These are phyloP conservation scores for Petrolisthes cinctipes DNA, from an alignment of 2,888 invertebrate species.

Conservation along the genomic window DNA sequence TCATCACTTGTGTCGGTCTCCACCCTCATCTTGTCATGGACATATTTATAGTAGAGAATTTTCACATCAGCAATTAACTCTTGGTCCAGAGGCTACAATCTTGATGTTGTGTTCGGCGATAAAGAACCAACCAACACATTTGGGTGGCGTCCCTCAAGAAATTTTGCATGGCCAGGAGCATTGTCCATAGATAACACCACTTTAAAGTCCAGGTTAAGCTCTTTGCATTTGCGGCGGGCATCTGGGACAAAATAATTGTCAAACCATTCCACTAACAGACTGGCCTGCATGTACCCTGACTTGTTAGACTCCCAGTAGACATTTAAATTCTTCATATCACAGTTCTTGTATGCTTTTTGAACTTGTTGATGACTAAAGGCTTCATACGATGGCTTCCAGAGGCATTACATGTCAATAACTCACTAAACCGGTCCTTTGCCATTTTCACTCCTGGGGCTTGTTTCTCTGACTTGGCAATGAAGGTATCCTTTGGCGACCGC, in stretches of 20 bases:
- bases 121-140: not conserved
- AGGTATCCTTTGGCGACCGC: not conserved
- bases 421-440: too few species aligned
- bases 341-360: conserved; percentile 7
- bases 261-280: too few species aligned
- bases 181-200: conserved; percentile 7
- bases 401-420: not conserved
- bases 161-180: not conserved
- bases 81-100: not conserved
- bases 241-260: conserved; percentile 1
- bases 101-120: not conserved
- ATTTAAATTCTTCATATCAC: conserved; percentile 4
- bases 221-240: not conserved
- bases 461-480: conserved; percentile 7
- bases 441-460: too few species aligned
- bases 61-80: not conserved
- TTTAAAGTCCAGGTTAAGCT: not conserved
- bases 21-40: too few species aligned
- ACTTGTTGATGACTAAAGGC: too few species aligned
- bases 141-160: conserved; percentile 1
- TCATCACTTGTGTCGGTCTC: not conserved
- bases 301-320: conserved; percentile 1
- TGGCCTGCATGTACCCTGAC: not conserved
- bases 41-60: conserved; percentile 7
- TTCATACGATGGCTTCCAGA: not conserved